Conservation (phyloP, 2,797 vertebrate species). For the Stomatorhinus walkeri region DNA sequence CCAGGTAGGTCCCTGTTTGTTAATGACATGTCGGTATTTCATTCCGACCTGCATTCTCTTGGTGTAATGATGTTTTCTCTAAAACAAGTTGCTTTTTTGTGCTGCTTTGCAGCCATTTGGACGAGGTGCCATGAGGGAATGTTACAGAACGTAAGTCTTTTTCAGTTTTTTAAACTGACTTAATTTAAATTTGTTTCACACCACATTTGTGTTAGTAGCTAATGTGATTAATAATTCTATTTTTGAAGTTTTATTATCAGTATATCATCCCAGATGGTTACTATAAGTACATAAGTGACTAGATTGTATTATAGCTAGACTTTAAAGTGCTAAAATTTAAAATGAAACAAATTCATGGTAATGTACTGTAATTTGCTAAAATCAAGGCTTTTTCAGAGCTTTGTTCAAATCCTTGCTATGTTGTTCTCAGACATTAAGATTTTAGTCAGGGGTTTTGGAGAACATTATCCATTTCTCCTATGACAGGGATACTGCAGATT, state of each 20-base stretch:
- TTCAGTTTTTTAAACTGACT: neutral
- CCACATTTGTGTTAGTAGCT: neutral
- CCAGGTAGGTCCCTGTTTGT: slow-evolving; percentile 61
- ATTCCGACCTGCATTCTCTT: neutral
- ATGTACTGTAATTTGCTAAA: neutral
- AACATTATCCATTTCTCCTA: neutral
- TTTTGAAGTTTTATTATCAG: neutral
- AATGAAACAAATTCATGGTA: neutral
- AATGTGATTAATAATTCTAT: neutral
- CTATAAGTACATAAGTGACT: neutral
- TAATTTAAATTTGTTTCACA: neutral
- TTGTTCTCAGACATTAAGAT: neutral
- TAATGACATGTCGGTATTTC: neutral
- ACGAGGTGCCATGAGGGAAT: slow-evolving; percentile 93
- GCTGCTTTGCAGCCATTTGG: slow-evolving; percentile 77
- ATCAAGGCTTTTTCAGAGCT: neutral
- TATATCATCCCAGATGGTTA: neutral
- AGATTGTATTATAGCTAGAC: neutral
- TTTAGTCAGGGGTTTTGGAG: neutral
- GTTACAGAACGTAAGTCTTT: slow-evolving; percentile 87
- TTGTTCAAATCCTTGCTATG: neutral
- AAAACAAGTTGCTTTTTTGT: neutral
- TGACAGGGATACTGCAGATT: neutral
- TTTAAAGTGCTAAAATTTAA: neutral
- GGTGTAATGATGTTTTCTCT: neutral